These are phyloP conservation scores for Brienomyrus longianalis DNA, from an alignment of 2,113 vertebrate genomes.

Conservation along the genomic window DNA sequence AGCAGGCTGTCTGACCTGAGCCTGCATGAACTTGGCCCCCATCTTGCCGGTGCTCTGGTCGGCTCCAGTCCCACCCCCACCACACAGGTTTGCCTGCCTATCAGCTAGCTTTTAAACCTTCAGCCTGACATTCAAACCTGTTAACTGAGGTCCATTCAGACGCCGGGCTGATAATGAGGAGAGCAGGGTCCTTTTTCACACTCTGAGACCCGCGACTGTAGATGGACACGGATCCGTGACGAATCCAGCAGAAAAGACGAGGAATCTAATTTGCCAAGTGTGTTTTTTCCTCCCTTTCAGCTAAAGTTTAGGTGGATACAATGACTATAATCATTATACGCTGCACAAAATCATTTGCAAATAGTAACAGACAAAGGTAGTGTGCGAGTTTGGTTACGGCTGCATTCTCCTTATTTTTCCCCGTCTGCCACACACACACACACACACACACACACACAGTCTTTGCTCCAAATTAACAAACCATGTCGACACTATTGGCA, in stretches of 20 bases:
- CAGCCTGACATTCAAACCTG: background rate
- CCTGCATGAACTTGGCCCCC: background rate
- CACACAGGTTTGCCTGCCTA: background rate
- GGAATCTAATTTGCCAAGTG: background rate
- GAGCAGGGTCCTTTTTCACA: background rate
- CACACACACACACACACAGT: background rate
- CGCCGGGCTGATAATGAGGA: background rate
- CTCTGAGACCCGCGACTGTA: background rate
- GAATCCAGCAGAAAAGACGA: background rate
- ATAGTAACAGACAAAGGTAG: background rate
- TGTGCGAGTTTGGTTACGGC: background rate
- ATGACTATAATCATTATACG: background rate
- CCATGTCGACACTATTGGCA: background rate
- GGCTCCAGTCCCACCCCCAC: background rate
- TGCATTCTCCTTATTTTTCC: background rate
- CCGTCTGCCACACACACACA: background rate
- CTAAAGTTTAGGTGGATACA: background rate
- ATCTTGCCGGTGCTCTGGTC: background rate
- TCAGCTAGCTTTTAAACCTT: background rate
- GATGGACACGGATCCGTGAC: background rate
- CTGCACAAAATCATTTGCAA: background rate
- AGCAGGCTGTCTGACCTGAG: background rate
- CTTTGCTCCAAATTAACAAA: background rate
- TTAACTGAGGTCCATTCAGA: background rate
- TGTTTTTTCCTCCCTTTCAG: background rate